Percentiles rank a stretch among this genome's conserved stretches.
These are phyloP conservation scores for Hirtodrosophila cameraria DNA, from an alignment of 2,888 invertebrate species.

Conservation along the genomic window DNA sequence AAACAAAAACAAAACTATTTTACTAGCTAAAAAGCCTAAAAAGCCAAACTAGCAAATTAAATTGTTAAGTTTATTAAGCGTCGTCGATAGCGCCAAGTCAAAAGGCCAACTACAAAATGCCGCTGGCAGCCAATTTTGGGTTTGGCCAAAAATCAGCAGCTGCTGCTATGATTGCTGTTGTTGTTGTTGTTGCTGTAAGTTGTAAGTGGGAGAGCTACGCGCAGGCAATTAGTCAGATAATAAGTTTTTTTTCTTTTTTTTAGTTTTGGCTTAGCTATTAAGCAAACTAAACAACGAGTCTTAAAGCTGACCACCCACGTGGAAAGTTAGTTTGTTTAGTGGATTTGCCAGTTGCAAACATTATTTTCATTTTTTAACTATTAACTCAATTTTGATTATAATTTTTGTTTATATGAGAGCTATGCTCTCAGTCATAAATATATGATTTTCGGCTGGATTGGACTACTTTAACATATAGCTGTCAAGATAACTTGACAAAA, in stretches of 20 bases:
- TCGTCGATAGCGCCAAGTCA: slow-evolving; percentile 51
- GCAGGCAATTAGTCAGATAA: slow-evolving; percentile 46
- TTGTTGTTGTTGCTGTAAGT: slow-evolving; percentile 1
- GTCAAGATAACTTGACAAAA: too few relatives aligned
- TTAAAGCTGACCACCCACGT: slow-evolving; percentile 47
- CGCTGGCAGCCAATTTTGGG: slow-evolving; percentile 5
- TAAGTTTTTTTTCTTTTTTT: slow-evolving; percentile 38
- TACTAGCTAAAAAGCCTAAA: slow-evolving; percentile 1
- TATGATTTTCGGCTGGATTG: too few relatives aligned
- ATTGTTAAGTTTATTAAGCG: slow-evolving; percentile 66
- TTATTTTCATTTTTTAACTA: not conserved
- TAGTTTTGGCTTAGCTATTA: slow-evolving; percentile 14
- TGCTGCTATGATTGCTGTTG: not conserved
- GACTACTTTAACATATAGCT: too few relatives aligned
- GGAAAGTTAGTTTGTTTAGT: slow-evolving; percentile 53
- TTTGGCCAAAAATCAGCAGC: slow-evolving; percentile 15
- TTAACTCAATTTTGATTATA: too few relatives aligned
- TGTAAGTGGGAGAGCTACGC: not conserved
- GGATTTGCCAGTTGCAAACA: slow-evolving; percentile 12
- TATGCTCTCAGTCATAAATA: too few relatives aligned
- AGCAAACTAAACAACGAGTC: slow-evolving; percentile 4
- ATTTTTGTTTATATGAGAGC: too few relatives aligned
- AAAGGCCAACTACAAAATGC: slow-evolving; percentile 43
- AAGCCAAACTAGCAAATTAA: slow-evolving; percentile 55
- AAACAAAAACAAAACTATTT: slow-evolving; percentile 23